These are phyloP conservation scores for Drosophila asahinai DNA, from an alignment of 1,140 invertebrate species.

Conservation along the genomic window DNA sequence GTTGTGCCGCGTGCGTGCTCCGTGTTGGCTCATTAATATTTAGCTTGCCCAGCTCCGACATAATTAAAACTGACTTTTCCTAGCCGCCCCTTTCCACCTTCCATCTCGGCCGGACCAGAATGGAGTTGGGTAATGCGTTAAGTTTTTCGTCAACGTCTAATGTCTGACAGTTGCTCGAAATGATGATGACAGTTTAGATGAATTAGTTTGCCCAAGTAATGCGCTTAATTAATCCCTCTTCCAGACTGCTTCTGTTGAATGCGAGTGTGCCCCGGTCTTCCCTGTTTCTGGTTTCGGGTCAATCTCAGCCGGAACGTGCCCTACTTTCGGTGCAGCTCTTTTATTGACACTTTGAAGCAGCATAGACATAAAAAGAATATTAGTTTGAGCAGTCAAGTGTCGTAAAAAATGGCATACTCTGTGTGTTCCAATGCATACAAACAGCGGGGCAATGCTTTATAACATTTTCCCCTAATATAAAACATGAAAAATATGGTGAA, in stretches of 20 bases:
- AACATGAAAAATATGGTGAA: conserved; percentile 52
- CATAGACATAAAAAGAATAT: conserved; percentile 68
- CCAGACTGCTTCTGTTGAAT: conserved; percentile 1
- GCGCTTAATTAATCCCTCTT: conserved; percentile 73
- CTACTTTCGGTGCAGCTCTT: conserved; percentile 46
- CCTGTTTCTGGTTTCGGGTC: conserved; percentile 13
- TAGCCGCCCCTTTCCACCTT: conserved; percentile 1
- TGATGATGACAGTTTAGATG: conserved; percentile 83
- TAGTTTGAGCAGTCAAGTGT: conserved; percentile 42
- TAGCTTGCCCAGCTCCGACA: conserved; percentile 51
- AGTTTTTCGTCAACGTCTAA: conserved; percentile 81
- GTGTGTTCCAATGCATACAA: conserved; percentile 2
- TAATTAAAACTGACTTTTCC: conserved; percentile 81
- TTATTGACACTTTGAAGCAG: conserved; percentile 62
- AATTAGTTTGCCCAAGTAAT: conserved; percentile 79
- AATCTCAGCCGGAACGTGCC: conserved; percentile 48
- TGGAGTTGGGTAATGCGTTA: conserved; percentile 73
- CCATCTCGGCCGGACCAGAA: conserved; percentile 1
- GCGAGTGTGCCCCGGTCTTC: background rate
- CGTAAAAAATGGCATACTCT: conserved; percentile 38
- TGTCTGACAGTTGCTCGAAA: conserved; percentile 79
- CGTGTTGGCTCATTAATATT: conserved; percentile 72
- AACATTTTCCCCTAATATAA: conserved; percentile 41
- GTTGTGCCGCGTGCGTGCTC: conserved; percentile 42
- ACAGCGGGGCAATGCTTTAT: conserved; percentile 29